Evolutionary conservation across 2,888 invertebrate species (phyloP), one percentile per base, ranked within the genome.

Genomic region (Acanthoscelides obtectus): DNA sequence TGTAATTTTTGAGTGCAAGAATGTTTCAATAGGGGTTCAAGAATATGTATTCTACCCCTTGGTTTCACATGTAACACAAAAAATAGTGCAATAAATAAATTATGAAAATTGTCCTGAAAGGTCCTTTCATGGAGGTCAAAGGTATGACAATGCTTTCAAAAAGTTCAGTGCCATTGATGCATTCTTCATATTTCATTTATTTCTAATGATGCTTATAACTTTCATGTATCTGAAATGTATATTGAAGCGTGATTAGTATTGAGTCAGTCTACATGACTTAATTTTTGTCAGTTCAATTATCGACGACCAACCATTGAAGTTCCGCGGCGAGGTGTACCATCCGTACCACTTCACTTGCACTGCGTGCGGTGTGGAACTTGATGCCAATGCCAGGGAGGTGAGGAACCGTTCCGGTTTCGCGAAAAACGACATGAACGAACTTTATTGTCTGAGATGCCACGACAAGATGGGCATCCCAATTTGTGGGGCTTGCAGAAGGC

Each of bases 391-490:
- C 1, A 88, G 99, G 72, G 99, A 99, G 88, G 97, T 99, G 71
- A 93, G 95, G 83, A 93, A 95, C 80, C 89, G 96, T 70, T 94
- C 96, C 0, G 96, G 96, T 8, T 94, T 94, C 83, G 94, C 96
- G 64, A 94, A 94, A 72, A 96, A 96, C 82, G 96, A 96, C 84
- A 93, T 95, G 90, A 96, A 96, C 83, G 98, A 99, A 82, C 87
- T 99, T 71, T 99, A 98, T 86, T 99, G 99, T 84, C 89, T 99
- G 77, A 92, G 99, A 71, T 99, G 99, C 84, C 98, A 99, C 83
- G 99, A 99, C 86, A 98, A 99, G 88, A 99, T 99, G 98, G 99
- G 99, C 25, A 98, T 99, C 76, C 99, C 99, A n/a, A 99, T 99
- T 79, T 99, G 99, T 86, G 99, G 99, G 27, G 99, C 99, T 70